These are phyloP conservation scores for Triplophysa bombifrons DNA, from an alignment of 2,797 vertebrate species.

Conservation along the genomic window DNA sequence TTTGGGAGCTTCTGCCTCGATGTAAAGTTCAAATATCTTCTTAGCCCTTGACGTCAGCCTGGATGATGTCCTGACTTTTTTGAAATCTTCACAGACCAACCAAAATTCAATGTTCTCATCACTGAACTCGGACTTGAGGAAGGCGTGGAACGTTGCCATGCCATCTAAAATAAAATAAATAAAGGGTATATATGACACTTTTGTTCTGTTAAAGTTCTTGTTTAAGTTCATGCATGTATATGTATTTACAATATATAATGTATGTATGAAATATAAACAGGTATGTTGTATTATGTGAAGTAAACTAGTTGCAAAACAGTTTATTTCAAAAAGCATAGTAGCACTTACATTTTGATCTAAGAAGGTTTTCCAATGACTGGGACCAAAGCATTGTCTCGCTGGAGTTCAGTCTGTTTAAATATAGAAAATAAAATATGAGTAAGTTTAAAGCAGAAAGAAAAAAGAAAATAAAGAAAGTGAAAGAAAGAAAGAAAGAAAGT, in stretches of 20 bases:
- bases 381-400: conserved; percentile 84
- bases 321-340: background rate
- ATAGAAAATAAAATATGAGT: conserved; percentile 28
- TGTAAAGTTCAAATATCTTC: conserved; percentile 85
- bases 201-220: background rate
- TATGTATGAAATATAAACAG: too few species aligned
- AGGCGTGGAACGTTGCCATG: conserved; percentile 79
- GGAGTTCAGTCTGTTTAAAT: conserved; percentile 72
- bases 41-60: conserved; percentile 78
- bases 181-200: background rate
- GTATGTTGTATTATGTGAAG: background rate
- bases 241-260: too few species aligned
- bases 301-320: background rate
- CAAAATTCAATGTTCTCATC: conserved; percentile 91
- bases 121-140: conserved; percentile 87
- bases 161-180: conserved; percentile 71
- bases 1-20: conserved; percentile 80
- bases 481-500: background rate
- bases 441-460: conserved; percentile 16
- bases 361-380: conserved; percentile 82
- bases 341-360: conserved; percentile 84
- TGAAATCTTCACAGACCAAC: conserved; percentile 85
- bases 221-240: too few species aligned
- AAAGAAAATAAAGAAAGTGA: background rate
- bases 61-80: conserved; percentile 77